Conservation (phyloP, 2,888 invertebrate genomes). For the Dryocosmus kuriphilus region DNA sequence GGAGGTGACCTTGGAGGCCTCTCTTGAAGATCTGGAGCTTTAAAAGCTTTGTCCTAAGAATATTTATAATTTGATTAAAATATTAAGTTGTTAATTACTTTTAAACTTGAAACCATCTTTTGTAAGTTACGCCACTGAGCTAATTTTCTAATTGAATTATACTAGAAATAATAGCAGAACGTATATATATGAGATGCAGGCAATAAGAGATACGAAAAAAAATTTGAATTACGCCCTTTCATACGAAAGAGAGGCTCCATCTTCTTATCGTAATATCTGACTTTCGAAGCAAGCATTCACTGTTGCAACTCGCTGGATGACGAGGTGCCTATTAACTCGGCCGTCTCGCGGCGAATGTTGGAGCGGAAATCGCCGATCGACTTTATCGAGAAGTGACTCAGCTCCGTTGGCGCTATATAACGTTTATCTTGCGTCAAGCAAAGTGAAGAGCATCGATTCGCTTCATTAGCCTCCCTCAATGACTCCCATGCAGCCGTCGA, state of each 20-base stretch:
- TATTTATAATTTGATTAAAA: too few relatives aligned
- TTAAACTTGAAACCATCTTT: too few relatives aligned
- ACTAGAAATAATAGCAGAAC: not conserved
- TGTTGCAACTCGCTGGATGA: not conserved
- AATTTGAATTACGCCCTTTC: not conserved
- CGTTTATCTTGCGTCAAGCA: constrained; percentile 16
- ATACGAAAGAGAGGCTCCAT: not conserved
- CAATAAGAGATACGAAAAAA: not conserved
- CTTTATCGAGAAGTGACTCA: constrained; percentile 15
- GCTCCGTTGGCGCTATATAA: not conserved
- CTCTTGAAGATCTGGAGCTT: too few relatives aligned
- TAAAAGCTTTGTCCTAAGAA: too few relatives aligned
- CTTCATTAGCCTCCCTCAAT: constrained; percentile 53
- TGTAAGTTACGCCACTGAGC: too few relatives aligned
- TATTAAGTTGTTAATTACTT: too few relatives aligned
- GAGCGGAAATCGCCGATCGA: constrained; percentile 14
- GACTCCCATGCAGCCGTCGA: constrained; percentile 49
- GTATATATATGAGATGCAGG: not conserved
- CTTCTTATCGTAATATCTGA: not conserved
- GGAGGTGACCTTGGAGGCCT: too few relatives aligned
- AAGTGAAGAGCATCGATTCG: constrained; percentile 45
- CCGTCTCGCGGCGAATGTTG: not conserved
- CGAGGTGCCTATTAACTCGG: constrained; percentile 2
- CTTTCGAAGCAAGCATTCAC: constrained; percentile 2
- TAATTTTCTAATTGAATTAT: too few relatives aligned